Conservation (phyloP, 1,140 invertebrate species). For the Ceratitis capitata region DNA sequence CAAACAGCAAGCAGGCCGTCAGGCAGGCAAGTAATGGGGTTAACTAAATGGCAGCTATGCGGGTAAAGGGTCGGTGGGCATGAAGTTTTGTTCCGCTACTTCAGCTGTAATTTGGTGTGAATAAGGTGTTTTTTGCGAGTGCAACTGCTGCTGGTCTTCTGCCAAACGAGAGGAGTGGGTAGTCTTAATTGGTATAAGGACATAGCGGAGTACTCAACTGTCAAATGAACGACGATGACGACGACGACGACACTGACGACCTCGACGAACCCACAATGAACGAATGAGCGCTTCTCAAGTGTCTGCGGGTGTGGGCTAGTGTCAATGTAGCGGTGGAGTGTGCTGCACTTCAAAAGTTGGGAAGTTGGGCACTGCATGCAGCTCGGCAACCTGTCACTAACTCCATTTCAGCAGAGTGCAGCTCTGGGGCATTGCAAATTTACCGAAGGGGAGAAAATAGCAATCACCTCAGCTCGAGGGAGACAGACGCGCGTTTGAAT, state of each 20-base stretch:
- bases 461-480: not conserved
- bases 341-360: not conserved
- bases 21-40: not conserved
- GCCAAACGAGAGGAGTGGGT: not conserved
- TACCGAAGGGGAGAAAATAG: not conserved
- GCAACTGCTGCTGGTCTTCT: not conserved
- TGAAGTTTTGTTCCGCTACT: not conserved
- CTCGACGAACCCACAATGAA: not conserved
- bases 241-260: too few relatives aligned
- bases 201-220: not conserved
- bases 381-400: not conserved
- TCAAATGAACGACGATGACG: constrained; percentile 33
- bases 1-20: not conserved
- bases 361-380: not conserved
- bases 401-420: not conserved
- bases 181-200: not conserved
- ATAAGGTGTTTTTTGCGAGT: not conserved
- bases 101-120: not conserved
- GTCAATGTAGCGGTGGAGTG: not conserved
- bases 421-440: too few relatives aligned
- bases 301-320: not conserved
- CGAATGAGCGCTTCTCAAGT: constrained; percentile 1
- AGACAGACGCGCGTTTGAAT: not conserved
- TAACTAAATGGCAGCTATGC: not conserved
- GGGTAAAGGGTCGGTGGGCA: not conserved